A percentile compares a stretch with the other conserved stretches of the same genome.
Evolutionary conservation across 35 echinoderm and acorn worm genomes (phyloP).

Genomic region (Acanthaster planci): DNA sequence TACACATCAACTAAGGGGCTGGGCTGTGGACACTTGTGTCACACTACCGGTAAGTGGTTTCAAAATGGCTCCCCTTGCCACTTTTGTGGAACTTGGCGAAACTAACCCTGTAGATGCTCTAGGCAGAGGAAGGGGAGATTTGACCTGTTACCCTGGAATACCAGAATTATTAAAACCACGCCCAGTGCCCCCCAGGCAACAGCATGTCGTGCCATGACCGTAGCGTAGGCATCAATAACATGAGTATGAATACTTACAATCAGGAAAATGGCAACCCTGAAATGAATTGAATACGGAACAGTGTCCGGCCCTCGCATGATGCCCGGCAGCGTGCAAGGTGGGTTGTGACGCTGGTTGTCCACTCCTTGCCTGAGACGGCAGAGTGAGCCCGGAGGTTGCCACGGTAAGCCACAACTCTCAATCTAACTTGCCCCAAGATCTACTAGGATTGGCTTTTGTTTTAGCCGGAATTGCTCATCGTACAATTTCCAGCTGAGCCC

Average conservation of each 20-base stretch:
- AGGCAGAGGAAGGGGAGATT: too few species aligned
- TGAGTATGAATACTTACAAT: background rate
- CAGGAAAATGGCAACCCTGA: background rate
- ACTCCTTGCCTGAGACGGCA: background rate
- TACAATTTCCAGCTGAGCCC: background rate
- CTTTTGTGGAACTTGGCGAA: too few species aligned
- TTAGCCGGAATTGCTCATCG: background rate
- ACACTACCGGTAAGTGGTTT: too few species aligned
- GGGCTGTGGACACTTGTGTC: too few species aligned
- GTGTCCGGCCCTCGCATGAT: background rate
- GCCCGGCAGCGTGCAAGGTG: background rate
- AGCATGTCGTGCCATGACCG: background rate
- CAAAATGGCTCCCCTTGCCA: too few species aligned
- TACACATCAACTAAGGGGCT: too few species aligned
- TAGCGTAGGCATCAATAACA: background rate
- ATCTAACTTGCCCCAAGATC: background rate
- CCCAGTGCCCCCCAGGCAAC: background rate
- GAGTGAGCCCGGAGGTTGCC: background rate
- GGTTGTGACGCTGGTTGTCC: background rate
- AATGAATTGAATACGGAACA: background rate
- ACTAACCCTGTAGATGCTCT: too few species aligned
- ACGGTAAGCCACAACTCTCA: background rate
- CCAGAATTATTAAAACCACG: too few species aligned
- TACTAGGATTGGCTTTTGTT: background rate
- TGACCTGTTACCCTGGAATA: too few species aligned